Percentiles rank a stretch among this genome's conserved stretches.
phyloP scores from a whole-genome alignment of 2,888 invertebrate genomes.

The Papilio gigon region DNA sequence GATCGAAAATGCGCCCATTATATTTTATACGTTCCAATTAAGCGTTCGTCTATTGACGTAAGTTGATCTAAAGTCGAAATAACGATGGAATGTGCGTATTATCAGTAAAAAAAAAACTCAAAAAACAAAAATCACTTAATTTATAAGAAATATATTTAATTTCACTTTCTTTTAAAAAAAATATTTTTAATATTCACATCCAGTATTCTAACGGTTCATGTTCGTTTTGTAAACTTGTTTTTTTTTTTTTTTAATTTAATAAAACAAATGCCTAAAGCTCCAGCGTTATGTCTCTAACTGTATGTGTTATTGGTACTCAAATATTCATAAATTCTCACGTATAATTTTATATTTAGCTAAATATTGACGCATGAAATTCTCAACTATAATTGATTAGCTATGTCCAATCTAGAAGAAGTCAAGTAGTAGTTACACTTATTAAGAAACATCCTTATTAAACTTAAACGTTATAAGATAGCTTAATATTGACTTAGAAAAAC shows the following conservation, averaged over 20 bases:
- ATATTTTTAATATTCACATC: not conserved
- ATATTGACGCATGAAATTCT: conserved; percentile 13
- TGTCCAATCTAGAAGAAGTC: not conserved
- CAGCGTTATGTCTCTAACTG: conserved; percentile 10
- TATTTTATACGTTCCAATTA: not conserved
- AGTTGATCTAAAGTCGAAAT: not conserved
- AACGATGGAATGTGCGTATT: not conserved
- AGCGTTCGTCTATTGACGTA: not conserved
- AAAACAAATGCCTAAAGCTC: conserved; percentile 10
- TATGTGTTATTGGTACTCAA: not conserved
- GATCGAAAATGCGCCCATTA: not conserved
- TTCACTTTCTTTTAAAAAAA: not conserved
- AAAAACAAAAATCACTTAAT: not conserved
- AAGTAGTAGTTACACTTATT: not conserved
- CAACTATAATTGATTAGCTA: not conserved
- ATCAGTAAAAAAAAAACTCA: not conserved
- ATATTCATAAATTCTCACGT: conserved; percentile 10
- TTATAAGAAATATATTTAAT: not conserved
- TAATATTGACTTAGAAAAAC: too few relatives aligned
- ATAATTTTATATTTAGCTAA: not conserved
- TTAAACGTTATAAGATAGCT: not conserved
- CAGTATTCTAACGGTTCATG: not conserved
- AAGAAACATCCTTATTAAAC: not conserved
- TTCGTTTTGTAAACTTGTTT: not conserved
- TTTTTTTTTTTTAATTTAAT: not conserved